Base-by-base conservation (phyloP, 2,888 invertebrate genomes). In the Merodon equestris region DNA sequence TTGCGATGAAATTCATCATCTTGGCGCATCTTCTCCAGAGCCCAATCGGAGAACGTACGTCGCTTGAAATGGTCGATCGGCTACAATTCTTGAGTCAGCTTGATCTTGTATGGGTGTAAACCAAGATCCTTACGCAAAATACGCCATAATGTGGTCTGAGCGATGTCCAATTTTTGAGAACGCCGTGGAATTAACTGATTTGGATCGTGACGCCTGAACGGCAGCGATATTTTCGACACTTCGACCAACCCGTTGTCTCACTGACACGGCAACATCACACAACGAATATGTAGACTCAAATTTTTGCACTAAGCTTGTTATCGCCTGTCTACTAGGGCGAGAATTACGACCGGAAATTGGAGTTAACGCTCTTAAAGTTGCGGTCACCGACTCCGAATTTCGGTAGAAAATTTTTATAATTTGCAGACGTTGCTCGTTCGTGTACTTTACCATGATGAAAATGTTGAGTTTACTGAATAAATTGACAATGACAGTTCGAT, bases 11-110 rank as follows among this genome's bases (percentile, higher is more conserved):
- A 15, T 19, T 36, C n/a, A 12, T 57, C 15, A 44, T 44, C 44
- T 9, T 53, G n/a, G 14, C 44, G 38, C 17, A 45, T n/a, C 9
- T 38, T 12, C 12, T 38, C 50, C 51, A 54, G 15, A 38, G 13
- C 63, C 27, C 42, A 72, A 70, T 60, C 45, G 47, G 34, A 50
- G 47, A 64, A 60, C 15, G 10, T n/a, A 54, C 44, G 45, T n/a
- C 56, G 54, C 47, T 45, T 45, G 9, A 34, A n/a, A 38, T 64
- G 17, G 54, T 64, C 54, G 34, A 27, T 1, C 38, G 64, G 45
- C 54, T 64, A 54, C 19, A 64, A 9, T 47, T 66, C 54, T 54
- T 54, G 44, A 34, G 47, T 38, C 12, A 54, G 13, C n/a, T 36
- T 17, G n/a, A 54, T 50, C 34, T 51, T 63, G 36, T 63, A 54